Evolutionary conservation across 2,113 vertebrate genomes (phyloP), one percentile per base, ranked within the genome.

Genomic region (Pica pica): DNA sequence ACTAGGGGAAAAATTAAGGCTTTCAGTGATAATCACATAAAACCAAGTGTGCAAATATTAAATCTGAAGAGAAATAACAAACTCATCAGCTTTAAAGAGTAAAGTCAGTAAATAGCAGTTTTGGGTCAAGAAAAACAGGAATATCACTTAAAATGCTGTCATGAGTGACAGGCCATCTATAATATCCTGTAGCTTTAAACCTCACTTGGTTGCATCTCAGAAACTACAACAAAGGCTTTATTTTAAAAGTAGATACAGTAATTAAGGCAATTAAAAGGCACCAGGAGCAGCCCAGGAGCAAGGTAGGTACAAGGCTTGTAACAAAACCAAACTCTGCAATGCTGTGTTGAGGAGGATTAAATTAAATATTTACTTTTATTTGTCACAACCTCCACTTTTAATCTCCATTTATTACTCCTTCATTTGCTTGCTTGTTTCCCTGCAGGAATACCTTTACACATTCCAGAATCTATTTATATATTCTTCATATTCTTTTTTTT

Each of bases 11-110:
- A 91, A 93, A 83, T 31, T 30, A 80, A 42, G 74, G 33, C 64
- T 90, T 93, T 92, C 71, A 81, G 42, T 59, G 70, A 87, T 78
- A 61, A 82, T 50, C 87, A 89, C 75, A 94, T 93, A 96, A 95
- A 95, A 79, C 28, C 53, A 87, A 95, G 80, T n/a, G 53, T 56
- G 56, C 46, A 86, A 93, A 86, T 31, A 92, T 71, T 78, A 95
- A 94, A 84, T 30, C 33, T 26, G 30, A 53, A 78, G 6, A 76
- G 61, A 83, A 93, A 75, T 55, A 84, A 73, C 84, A 93, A 84
- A 82, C 20, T 82, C 55, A 30, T 84, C 57, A 35, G n/a, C 46
- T 35, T 71, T 41, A 83, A 79, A 49, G 44, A 39, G 33, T 16
- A 33, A 92, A 92, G 46, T n/a, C 52, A 83, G 50, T 73, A 91